A percentile compares a stretch with the other conserved stretches of the same genome.
phyloP scores from a whole-genome alignment of 2,113 vertebrate species.

The Podarcis raffonei region DNA sequence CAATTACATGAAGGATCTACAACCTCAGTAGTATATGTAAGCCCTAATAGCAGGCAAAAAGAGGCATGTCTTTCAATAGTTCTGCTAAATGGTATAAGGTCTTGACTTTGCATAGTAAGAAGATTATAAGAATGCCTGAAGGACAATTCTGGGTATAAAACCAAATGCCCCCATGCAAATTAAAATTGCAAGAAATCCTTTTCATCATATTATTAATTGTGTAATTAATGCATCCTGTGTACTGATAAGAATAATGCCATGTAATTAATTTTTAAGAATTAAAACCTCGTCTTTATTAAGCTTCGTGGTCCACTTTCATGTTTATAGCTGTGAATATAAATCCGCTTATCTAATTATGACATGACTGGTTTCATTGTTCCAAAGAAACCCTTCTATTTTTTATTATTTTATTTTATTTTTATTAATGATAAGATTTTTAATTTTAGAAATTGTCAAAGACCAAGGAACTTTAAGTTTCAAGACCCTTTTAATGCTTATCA shows the following conservation, averaged over 20 bases:
- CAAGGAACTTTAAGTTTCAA: conserved; percentile 67
- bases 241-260: conserved; percentile 84
- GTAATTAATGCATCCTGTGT: conserved; percentile 85
- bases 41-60: conserved; percentile 43
- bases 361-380: conserved; percentile 81
- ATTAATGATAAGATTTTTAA: conserved; percentile 72
- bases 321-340: conserved; percentile 80
- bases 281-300: conserved; percentile 79
- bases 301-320: conserved; percentile 80
- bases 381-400: conserved; percentile 73
- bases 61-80: conserved; percentile 65
- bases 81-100: conserved; percentile 73
- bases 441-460: conserved; percentile 55
- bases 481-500: conserved; percentile 72
- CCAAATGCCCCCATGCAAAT: conserved; percentile 71
- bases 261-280: conserved; percentile 87
- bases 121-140: conserved; percentile 80
- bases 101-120: conserved; percentile 77
- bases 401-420: conserved; percentile 78
- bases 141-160: conserved; percentile 76
- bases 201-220: conserved; percentile 83
- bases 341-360: conserved; percentile 86
- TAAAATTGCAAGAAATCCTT: conserved; percentile 63
- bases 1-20: conserved; percentile 67
- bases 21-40: conserved; percentile 57